Evolutionary conservation across 2,113 vertebrate species (phyloP), one percentile per base, ranked within the genome.

Genomic region (Zosterops hypoxanthus): DNA sequence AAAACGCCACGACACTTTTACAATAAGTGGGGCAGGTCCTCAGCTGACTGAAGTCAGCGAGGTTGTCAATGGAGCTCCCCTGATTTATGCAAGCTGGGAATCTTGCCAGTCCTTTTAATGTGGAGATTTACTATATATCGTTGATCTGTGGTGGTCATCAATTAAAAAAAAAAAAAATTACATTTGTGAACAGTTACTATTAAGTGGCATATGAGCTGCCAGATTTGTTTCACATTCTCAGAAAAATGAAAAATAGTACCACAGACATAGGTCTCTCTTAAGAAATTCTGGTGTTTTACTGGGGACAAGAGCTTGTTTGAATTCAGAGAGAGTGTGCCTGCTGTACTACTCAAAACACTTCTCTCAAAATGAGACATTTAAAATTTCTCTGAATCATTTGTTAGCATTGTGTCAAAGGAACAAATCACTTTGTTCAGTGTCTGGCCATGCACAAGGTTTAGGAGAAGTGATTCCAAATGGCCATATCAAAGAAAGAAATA

Each of bases 61-160:
- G 79, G 79, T 73, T 95, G 90, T 93, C 94, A 93, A 2, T 33
- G 63, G 86, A 92, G 33, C 71, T 90, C 33, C 46, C 29, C 59
- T 95, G 87, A 95, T 95, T 97, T 96, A 96, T 83, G 49, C 11
- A 44, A 47, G 52, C 94, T 91, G 95, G 93, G 93, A 95, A 57
- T 46, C 49, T 85, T 86, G 94, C 94, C 93, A 96, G 91, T 90
- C 89, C 91, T 95, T 95, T 95, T 96, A 95, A 95, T 28, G 71
- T 72, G 75, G 55, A 97, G 89, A 95, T 94, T 95, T 96, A 95
- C 63, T 91, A 72, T 77, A 82, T 69, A 91, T 69, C 9, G 24
- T 72, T 95, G 93, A 79, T 90, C 94, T 19, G 70, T 72, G 70
- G 69, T 85, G 95, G 87, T 82, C 95, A 96, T 95, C 87, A 95